Evolutionary conservation across 2,113 vertebrate species (phyloP).

Genomic region (Carassius carassius): DNA sequence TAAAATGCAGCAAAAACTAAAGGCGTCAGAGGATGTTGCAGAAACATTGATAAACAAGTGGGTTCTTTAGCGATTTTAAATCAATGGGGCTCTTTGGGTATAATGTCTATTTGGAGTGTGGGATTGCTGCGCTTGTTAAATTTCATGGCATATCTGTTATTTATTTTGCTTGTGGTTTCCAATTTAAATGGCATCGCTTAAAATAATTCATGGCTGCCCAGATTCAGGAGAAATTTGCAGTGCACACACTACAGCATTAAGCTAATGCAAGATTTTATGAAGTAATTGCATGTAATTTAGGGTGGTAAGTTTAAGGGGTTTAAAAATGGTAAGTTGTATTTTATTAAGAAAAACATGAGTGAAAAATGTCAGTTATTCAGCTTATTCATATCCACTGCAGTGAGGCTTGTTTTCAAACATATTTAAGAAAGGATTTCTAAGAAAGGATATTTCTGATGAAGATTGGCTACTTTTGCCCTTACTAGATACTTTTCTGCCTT

Average conservation of each 20-base stretch:
- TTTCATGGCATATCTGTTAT: not conserved
- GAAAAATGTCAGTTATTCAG: not conserved
- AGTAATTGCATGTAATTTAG: constrained; percentile 27
- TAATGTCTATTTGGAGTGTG: constrained; percentile 6
- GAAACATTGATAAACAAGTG: constrained; percentile 22
- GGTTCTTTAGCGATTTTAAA: not conserved
- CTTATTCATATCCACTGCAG: not conserved
- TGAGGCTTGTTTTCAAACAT: not conserved
- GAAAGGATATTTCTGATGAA: not conserved
- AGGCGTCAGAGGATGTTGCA: constrained; percentile 18
- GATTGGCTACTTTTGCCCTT: constrained; percentile 29
- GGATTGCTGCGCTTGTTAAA: not conserved
- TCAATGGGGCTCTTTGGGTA: not conserved
- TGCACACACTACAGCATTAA: not conserved
- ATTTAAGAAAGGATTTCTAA: too few relatives aligned
- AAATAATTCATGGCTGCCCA: not conserved
- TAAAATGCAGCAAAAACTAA: constrained; percentile 35
- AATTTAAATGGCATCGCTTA: not conserved
- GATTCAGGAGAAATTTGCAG: not conserved
- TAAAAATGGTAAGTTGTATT: constrained; percentile 1
- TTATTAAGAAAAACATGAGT: not conserved
- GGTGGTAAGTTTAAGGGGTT: not conserved
- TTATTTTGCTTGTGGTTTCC: not conserved
- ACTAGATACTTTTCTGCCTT: constrained; percentile 29
- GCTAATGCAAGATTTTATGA: constrained; percentile 31